Conservation (phyloP, 2,113 vertebrate genomes). For the Antechinus flavipes region DNA sequence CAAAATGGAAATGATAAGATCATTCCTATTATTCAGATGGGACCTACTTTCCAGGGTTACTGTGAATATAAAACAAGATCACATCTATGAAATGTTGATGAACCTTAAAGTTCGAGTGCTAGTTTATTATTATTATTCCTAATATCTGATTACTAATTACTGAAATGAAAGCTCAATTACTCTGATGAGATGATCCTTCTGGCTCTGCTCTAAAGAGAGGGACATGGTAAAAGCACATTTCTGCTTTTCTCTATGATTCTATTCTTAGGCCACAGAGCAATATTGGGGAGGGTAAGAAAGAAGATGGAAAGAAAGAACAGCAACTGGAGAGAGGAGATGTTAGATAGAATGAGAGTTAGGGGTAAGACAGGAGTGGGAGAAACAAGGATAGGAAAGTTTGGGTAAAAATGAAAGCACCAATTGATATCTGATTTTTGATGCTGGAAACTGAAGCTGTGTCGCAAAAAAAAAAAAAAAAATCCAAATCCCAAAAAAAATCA, state of each 20-base stretch:
- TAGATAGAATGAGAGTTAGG: background rate
- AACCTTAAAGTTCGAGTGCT: background rate
- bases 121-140: background rate
- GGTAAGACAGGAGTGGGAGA: background rate
- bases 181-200: background rate
- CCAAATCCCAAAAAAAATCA: slow-evolving; percentile 3
- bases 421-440: background rate
- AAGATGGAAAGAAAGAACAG: background rate
- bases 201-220: background rate
- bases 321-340: background rate
- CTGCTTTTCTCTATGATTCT: background rate
- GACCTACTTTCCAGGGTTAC: background rate
- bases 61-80: background rate
- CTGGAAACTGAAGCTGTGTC: background rate
- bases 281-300: background rate
- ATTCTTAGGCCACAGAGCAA: background rate
- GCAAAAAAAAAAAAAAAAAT: too few relatives aligned
- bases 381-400: background rate
- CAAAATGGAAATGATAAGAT: background rate
- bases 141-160: background rate
- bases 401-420: background rate
- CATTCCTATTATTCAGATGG: background rate
- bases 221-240: background rate
- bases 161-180: background rate
- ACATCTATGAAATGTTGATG: background rate